Base-by-base conservation (phyloP, 2,797 vertebrate species). In the Peromyscus melanophrys region DNA sequence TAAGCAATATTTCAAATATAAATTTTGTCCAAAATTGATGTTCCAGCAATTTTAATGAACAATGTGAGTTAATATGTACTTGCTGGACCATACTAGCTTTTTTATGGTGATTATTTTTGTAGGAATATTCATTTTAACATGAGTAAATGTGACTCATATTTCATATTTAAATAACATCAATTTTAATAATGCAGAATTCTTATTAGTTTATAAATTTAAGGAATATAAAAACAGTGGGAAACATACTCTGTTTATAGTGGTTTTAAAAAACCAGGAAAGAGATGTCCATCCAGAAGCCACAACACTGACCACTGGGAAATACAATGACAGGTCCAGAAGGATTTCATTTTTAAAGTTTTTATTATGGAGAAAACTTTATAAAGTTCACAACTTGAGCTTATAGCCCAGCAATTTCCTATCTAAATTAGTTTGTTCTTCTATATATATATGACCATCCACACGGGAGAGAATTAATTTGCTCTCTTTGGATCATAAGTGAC, bases 51-150 rank as follows among this genome's bases (percentile, higher is more conserved):
- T 84, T n/a, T 97, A 94, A 83, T 73, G 10, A 78, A 49, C 46
- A 19, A n/a, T 4, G 61, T 77, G 7, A 43, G 90, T 94, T 90
- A 37, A 81, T n/a, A 75, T 52, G 13, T 84, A 1, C 6, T 67
- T 81, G 9, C 43, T 94, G 31, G 1, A 11, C 7, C 49, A 63
- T 65, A n/a, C 27, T 71, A 93, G 49, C 25, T 69, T 90, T 52
- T 52, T 85, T 75, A 40, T 82, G 34, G 84, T 92, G 19, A 67
- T 71, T 83, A n/a, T 90, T 96, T 96, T 37, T 89, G 81, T 14
- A 65, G 81, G 37, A 82, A 77, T 92, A 80, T 71, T 55, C 5
- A 82, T 76, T 75, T 86, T 81, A 67, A 78, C 37, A 81, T 80
- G 13, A 89, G 23, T 91, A 77, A 94, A 77, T 17, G 12, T 25